These are phyloP conservation scores for Malacoctenus gilli DNA, from an alignment of 2,797 vertebrate species.

Conservation along the genomic window DNA sequence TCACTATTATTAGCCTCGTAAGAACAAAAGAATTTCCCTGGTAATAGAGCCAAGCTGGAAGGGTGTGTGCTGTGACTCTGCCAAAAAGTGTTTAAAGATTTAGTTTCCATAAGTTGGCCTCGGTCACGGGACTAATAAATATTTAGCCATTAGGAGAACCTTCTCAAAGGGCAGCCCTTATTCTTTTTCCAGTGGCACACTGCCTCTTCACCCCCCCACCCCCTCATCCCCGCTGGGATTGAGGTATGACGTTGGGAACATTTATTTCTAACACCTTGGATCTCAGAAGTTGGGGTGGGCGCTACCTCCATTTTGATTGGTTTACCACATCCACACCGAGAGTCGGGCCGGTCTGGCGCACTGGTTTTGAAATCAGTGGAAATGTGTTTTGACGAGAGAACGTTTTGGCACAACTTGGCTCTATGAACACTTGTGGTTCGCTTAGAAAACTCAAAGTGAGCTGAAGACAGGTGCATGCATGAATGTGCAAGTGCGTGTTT, in stretches of 20 bases:
- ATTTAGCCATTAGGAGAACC: conserved; percentile 83
- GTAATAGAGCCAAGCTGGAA: conserved; percentile 85
- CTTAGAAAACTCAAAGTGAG: conserved; percentile 21
- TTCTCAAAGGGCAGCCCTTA: conserved; percentile 70
- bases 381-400: conserved; percentile 30
- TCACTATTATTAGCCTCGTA: conserved; percentile 91
- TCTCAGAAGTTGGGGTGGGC: conserved; percentile 17
- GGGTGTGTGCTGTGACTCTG: conserved; percentile 75
- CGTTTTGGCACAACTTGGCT: conserved; percentile 31
- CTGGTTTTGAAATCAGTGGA: conserved; percentile 61
- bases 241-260: conserved; percentile 59
- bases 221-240: conserved; percentile 55
- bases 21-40: conserved; percentile 85
- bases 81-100: conserved; percentile 85
- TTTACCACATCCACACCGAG: conserved; percentile 57
- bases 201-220: conserved; percentile 13
- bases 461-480: conserved; percentile 56
- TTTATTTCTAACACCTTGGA: conserved; percentile 73
- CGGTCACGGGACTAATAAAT: conserved; percentile 79
- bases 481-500: conserved; percentile 4
- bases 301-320: conserved; percentile 46
- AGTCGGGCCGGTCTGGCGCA: conserved; percentile 33
- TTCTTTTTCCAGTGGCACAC: conserved; percentile 59
- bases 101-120: conserved; percentile 85
- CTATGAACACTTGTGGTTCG: conserved; percentile 20